Base-by-base conservation (phyloP, 1,140 invertebrate species). In the Saccostrea echinata region DNA sequence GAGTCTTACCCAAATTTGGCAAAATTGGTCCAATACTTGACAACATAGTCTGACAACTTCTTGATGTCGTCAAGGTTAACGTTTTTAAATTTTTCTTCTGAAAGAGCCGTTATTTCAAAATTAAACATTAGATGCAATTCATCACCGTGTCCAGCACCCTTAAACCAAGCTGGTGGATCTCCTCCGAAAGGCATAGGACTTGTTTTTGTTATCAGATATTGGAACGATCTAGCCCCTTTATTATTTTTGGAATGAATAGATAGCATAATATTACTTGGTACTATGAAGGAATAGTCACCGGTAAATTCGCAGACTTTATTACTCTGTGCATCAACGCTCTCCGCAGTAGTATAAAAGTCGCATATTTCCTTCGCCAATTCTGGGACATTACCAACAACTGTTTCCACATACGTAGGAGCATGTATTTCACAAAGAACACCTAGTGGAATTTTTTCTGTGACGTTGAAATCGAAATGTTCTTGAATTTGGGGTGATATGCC, bases 211-310 rank as follows among this genome's bases (percentile, higher is more conserved):
- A 87, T 68, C 1, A 33, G 43, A 84, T 87, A 87, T 52, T 87
- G 86, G 30, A 53, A 87, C n/a, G 82, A 71, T 18, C 55, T 87
- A 30, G 71, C 24, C n/a, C n/a, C 51, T 35, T 21, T 71, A 6
- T 84, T 61, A 6, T 24, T 27, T 18, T 18, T 51, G 52, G 86
- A 43, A 85, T 91, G 91, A 13, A 80, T 71, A 2, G 80, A 35
- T 13, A 88, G 55, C 9, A 88, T 87, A 16, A 83, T 57, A 43
- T 90, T 84, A 3, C 88, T 57, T 18, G 90, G 86, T 9, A 86
- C 86, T 0, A 86, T 85, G 27, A 90, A 91, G 68, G 89, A 84
- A 68, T 89, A 87, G 71, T 91, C 91, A 1, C 88, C 91, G 53
- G 86, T 89, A 52, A 90, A 27, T 30, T 90, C 13, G 2, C 89